These are phyloP conservation scores for Malaclemys terrapin DNA, from an alignment of 2,113 vertebrate genomes.

Conservation along the genomic window DNA sequence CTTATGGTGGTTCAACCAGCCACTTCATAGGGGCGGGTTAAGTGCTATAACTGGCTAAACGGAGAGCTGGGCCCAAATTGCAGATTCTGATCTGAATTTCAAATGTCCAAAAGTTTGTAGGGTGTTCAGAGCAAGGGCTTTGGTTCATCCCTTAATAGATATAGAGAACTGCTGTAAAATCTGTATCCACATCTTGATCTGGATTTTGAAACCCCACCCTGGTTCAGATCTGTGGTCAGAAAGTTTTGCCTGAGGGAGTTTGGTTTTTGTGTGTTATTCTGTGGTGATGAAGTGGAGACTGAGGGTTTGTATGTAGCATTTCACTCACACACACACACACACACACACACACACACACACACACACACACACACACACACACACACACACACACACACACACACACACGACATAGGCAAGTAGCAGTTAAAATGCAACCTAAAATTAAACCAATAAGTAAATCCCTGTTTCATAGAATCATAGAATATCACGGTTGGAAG, in stretches of 20 bases:
- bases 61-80: neutral
- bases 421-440: neutral
- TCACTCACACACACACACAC: neutral
- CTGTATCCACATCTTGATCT: neutral
- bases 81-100: neutral
- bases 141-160: neutral
- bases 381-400: neutral
- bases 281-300: neutral
- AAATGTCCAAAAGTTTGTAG: neutral
- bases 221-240: neutral
- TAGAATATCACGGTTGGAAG: too few species aligned
- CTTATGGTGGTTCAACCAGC: neutral
- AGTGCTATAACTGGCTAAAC: neutral
- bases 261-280: slow-evolving; percentile 23
- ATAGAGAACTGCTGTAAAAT: neutral
- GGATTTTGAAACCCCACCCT: neutral
- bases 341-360: neutral
- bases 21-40: neutral
- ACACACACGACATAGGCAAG: neutral
- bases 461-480: too few species aligned
- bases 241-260: neutral
- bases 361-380: neutral
- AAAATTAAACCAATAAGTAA: neutral
- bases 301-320: neutral
- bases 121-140: neutral